phyloP scores from a whole-genome alignment of 2,113 vertebrate genomes.

The Aspiorhynchus laticeps region DNA sequence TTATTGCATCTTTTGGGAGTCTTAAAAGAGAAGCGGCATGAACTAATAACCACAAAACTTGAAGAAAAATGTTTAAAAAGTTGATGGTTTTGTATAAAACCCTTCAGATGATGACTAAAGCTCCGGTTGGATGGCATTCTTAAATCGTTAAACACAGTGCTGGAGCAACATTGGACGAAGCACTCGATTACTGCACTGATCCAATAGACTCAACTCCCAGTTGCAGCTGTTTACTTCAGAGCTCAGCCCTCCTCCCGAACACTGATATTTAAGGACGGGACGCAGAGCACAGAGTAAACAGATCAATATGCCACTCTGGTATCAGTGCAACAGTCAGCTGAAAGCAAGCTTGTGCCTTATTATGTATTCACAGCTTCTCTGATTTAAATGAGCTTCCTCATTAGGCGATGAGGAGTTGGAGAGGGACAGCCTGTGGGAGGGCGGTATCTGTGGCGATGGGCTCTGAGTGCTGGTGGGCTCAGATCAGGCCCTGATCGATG shows the following conservation, averaged over 20 bases:
- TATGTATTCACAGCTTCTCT: slow-evolving; percentile 45
- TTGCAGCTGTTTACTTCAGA: slow-evolving; percentile 35
- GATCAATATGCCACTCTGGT: slow-evolving; percentile 35
- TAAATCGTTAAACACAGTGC: not conserved
- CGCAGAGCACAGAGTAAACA: slow-evolving; percentile 14
- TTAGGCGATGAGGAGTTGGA: slow-evolving; percentile 23
- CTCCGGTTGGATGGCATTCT: not conserved
- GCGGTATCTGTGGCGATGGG: slow-evolving; percentile 9
- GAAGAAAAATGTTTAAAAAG: not conserved
- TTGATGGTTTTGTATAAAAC: not conserved
- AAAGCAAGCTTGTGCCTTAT: slow-evolving; percentile 38
- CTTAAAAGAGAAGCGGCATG: not conserved
- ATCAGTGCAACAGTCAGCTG: slow-evolving; percentile 30
- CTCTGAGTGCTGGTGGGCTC: slow-evolving; percentile 6
- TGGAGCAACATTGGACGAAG: not conserved
- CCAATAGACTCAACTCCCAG: slow-evolving; percentile 32
- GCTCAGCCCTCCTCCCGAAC: slow-evolving; percentile 20
- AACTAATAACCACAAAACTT: not conserved
- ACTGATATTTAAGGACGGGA: slow-evolving; percentile 38
- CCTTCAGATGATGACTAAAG: not conserved
- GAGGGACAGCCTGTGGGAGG: not conserved
- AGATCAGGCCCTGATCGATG: slow-evolving; percentile 37
- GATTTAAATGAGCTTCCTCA: slow-evolving; percentile 55
- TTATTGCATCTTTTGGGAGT: not conserved
- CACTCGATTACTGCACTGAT: slow-evolving; percentile 32